Conservation (phyloP, 30 jellyfish, hydroid and myxozoan species). For the Cassiopea andromeda region DNA sequence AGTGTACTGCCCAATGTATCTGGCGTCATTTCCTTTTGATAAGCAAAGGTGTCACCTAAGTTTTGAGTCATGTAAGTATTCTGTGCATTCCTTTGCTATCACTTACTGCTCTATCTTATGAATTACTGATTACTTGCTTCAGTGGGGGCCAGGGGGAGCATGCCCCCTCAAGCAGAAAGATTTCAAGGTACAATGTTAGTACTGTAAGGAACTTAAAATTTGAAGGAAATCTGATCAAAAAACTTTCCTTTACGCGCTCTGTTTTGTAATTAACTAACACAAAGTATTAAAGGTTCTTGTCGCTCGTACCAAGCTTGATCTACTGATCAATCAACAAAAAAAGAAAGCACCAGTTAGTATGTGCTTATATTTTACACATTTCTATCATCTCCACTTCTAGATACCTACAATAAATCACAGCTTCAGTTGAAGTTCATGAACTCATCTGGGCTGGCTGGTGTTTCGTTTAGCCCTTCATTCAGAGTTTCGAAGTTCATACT, state of each 20-base stretch:
- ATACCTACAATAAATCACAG: constrained; percentile 17
- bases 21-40: constrained; percentile 45
- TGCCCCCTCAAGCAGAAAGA: too few species aligned
- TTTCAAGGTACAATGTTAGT: too few species aligned
- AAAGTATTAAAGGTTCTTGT: too few species aligned
- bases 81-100: not conserved
- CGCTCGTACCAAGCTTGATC: too few species aligned
- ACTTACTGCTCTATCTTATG: not conserved
- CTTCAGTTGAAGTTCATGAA: constrained; percentile 5
- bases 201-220: too few species aligned
- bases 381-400: not conserved
- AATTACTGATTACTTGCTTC: too few species aligned
- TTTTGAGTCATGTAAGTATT: constrained; percentile 42
- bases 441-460: not conserved
- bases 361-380: too few species aligned
- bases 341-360: too few species aligned
- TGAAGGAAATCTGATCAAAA: too few species aligned
- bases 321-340: not conserved
- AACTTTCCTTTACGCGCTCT: too few species aligned
- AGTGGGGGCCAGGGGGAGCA: too few species aligned
- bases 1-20: constrained; percentile 46
- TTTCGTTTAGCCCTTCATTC: constrained; percentile 5
- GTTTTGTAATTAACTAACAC: too few species aligned
- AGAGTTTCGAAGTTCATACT: constrained; percentile 20
- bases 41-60: constrained; percentile 28